Base-by-base conservation (phyloP, 2,888 invertebrate species). In the Ophraella communa region DNA sequence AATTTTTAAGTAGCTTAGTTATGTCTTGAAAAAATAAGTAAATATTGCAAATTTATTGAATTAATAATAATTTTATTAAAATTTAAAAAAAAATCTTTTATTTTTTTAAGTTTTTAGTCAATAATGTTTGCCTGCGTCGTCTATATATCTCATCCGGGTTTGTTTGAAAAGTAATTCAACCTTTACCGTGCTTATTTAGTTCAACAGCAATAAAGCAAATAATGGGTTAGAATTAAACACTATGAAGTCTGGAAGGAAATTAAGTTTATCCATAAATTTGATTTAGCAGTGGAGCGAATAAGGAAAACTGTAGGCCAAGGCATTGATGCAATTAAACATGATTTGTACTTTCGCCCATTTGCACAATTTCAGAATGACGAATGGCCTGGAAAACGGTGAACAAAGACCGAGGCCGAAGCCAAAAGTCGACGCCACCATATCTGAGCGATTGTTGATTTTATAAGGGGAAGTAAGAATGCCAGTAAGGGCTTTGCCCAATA, bases 251-350 rank as follows among this genome's bases (percentile, higher is more conserved):
- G 75, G 79, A 78, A 79, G 79, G 78, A 81, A 80, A 82, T 81
- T 81, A 82, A 82, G 82, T 82, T 82, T 81, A 80, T 81, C 81
- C 82, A 82, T 82, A 82, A 82, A 82, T 82, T 81, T 81, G 81
- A 81, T 81, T 81, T 80, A 81, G 79, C 81, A 79, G 77, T 77
- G 79, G 79, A 79, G 76, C 76, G 77, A 77, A 76, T 76, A 76
- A 77, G 78, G 76, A 77, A 77, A 77, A 78, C 76, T 75, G 76
- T 76, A 73, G 74, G 74, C 74, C 69, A 76, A 76, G 76, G 79
- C 80, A 80, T 81, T 82, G 82, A 82, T 81, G 82, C 82, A 83
- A 83, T 82, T 83, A 83, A 83, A 82, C 80, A 81, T 82, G 81
- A 83, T 83, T 83, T 83, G 83, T 83, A 68, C 66, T 69, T 65